Conservation (phyloP, 92 coral and sea anemone genomes). For the Virgularia gustaviana region DNA sequence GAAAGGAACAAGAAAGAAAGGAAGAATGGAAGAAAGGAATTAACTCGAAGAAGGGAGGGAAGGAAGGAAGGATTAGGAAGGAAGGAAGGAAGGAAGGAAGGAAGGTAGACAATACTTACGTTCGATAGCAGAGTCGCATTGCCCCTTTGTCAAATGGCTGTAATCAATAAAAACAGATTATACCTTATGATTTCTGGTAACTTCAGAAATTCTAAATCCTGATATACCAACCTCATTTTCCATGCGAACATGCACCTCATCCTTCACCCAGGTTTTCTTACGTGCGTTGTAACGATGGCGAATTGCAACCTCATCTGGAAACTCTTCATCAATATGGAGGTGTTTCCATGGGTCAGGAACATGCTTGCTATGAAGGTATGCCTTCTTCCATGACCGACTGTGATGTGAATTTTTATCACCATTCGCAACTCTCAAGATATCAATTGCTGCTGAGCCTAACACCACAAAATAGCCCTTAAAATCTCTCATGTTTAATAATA, state of each 20-base stretch:
- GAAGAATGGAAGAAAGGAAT: too few species aligned
- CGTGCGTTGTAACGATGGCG: slow-evolving; percentile 90
- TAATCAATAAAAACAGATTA: slow-evolving; percentile 34
- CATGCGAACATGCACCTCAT: slow-evolving; percentile 92
- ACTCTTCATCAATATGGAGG: slow-evolving; percentile 87
- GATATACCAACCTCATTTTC: slow-evolving; percentile 57
- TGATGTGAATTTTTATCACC: neutral
- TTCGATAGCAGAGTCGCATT: slow-evolving; percentile 86
- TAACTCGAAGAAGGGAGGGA: too few species aligned
- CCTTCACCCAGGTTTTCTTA: slow-evolving; percentile 86
- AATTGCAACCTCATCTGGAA: slow-evolving; percentile 73
- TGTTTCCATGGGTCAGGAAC: slow-evolving; percentile 96
- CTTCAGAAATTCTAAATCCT: neutral
- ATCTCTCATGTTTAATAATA: too few species aligned
- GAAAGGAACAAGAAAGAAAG: too few species aligned
- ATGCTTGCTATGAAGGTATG: slow-evolving; percentile 62
- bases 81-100: too few species aligned
- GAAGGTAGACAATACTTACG: too few species aligned
- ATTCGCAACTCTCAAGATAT: neutral
- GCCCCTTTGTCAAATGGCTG: slow-evolving; percentile 99
- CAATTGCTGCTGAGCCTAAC: too few species aligned
- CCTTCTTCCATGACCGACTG: slow-evolving; percentile 73
- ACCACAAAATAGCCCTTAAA: too few species aligned
- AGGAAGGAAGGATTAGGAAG: too few species aligned
- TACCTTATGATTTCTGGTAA: neutral